phyloP scores from a whole-genome alignment of 1,140 invertebrate species.

The Notospermus geniculatus region DNA sequence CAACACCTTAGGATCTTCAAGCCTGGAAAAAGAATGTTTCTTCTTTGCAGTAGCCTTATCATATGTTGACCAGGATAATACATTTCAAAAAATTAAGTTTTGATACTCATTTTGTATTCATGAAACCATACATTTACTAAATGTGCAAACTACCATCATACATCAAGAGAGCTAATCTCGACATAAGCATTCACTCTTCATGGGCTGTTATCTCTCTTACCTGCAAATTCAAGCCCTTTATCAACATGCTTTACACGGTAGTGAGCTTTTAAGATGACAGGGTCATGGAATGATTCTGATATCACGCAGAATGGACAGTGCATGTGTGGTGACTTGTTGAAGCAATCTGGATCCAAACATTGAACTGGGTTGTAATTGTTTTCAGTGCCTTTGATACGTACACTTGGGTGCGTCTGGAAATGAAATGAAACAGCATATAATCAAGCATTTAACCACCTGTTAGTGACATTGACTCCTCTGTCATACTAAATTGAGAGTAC shows the following conservation, averaged over 20 bases:
- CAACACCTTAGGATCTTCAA: slow-evolving; percentile 55
- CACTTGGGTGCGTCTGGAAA: slow-evolving; percentile 55
- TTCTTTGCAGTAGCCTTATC: too few relatives aligned
- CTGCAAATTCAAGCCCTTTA: slow-evolving; percentile 57
- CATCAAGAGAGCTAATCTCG: too few relatives aligned
- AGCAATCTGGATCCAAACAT: slow-evolving; percentile 47
- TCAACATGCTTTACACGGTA: slow-evolving; percentile 58
- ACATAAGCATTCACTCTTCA: too few relatives aligned
- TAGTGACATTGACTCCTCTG: too few relatives aligned
- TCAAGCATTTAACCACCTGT: too few relatives aligned
- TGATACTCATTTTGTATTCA: too few relatives aligned
- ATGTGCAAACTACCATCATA: too few relatives aligned
- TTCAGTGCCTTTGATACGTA: slow-evolving; percentile 55
- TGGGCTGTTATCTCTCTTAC: slow-evolving; percentile 25
- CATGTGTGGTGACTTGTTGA: slow-evolving; percentile 46
- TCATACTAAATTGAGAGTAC: too few relatives aligned
- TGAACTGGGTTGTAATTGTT: slow-evolving; percentile 47
- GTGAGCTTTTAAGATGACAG: slow-evolving; percentile 54
- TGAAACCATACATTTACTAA: too few relatives aligned
- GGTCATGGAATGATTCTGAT: slow-evolving; percentile 51
- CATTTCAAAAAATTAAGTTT: too few relatives aligned
- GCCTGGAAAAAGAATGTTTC: slow-evolving; percentile 40
- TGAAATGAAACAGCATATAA: slow-evolving; percentile 10
- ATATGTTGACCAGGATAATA: too few relatives aligned
- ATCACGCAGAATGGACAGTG: slow-evolving; percentile 57